Evolutionary conservation across 2,888 invertebrate genomes (phyloP), one percentile per base, ranked within the genome.

Genomic region (Arrhopalites spinosus): DNA sequence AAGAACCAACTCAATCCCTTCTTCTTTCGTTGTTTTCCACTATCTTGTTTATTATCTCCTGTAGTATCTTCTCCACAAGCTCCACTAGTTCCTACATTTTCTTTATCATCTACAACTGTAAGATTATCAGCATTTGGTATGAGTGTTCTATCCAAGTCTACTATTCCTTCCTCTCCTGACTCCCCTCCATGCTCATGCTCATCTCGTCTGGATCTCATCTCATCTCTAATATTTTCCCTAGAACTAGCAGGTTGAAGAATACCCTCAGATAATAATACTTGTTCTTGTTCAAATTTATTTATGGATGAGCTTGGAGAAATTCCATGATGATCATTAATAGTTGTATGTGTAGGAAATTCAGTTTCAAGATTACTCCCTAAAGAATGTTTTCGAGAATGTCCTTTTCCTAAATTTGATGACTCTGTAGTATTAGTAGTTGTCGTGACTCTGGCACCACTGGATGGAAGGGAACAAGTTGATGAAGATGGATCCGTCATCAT

Each of bases 321-420:
- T 11, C 29, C 64, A 29, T 30, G n/a, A n/a, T 27, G 27, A 23
- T 59, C 13, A 59, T 64, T 8, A 64, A n/a, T 30, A 15, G 27
- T 64, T 36, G n/a, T 70, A 45, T 61, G 43, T 43, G 36, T 66
- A 43, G 56, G 64, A 56, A 59, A 59, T 59, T 59, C 59, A 23
- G 25, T 27, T 25, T 59, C 59, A 13, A 78, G 63, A 27, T 77
- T 77, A 59, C 78, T 78, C 1, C 81, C 81, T 13, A 81, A 63
- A n/a, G 81, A 81, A 73, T 80, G 79, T 66, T 78, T 81, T 63
- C 81, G 74, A 11, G 74, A 69, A 68, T 75, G 75, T 47, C 25
- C 27, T 27, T 66, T 29, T 15, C 7, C n/a, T 15, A 25, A 61
- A 72, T 47, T 47, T 3, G 13, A 23, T 20, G 47, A 7, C 25